These are phyloP conservation scores for Plagodis dolabraria DNA, from an alignment of 2,888 invertebrate species.

Conservation along the genomic window DNA sequence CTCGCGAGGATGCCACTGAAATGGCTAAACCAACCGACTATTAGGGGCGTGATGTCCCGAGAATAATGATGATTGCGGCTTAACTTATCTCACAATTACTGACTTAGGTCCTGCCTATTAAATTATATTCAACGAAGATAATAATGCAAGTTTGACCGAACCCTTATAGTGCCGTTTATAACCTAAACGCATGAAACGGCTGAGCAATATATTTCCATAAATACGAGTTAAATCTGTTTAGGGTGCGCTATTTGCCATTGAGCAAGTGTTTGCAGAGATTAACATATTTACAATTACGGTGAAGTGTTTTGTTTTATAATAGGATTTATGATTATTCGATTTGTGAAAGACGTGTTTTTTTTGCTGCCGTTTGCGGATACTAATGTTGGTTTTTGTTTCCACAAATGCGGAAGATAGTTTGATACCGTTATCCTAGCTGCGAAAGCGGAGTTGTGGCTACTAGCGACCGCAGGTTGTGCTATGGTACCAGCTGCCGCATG, in stretches of 20 bases:
- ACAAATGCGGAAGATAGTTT: conserved; percentile 43
- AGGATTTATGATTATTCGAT: conserved; percentile 33
- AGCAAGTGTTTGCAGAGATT: conserved; percentile 28
- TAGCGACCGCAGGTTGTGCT: conserved; percentile 28
- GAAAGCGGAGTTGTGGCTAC: conserved; percentile 37
- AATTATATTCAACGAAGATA: conserved; percentile 30
- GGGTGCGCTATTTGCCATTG: conserved; percentile 29
- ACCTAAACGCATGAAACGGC: conserved; percentile 18
- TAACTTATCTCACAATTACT: conserved; percentile 47
- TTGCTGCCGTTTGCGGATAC: conserved; percentile 30
- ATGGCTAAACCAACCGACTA: conserved; percentile 61
- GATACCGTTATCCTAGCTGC: conserved; percentile 43
- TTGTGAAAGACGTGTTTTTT: conserved; percentile 28
- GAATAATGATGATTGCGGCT: conserved; percentile 55
- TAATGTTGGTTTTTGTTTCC: conserved; percentile 34
- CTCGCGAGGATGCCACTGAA: conserved; percentile 62
- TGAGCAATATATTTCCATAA: conserved; percentile 26
- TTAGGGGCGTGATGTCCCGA: conserved; percentile 56
- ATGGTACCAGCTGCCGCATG: no score
- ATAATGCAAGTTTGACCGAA: conserved; percentile 24
- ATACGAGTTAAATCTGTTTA: conserved; percentile 28
- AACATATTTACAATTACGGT: conserved; percentile 27
- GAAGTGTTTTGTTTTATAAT: conserved; percentile 26
- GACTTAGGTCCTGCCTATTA: conserved; percentile 37
- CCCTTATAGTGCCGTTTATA: conserved; percentile 16